phyloP scores from a whole-genome alignment of 2,888 invertebrate species.

The Trachelus troglodyta region DNA sequence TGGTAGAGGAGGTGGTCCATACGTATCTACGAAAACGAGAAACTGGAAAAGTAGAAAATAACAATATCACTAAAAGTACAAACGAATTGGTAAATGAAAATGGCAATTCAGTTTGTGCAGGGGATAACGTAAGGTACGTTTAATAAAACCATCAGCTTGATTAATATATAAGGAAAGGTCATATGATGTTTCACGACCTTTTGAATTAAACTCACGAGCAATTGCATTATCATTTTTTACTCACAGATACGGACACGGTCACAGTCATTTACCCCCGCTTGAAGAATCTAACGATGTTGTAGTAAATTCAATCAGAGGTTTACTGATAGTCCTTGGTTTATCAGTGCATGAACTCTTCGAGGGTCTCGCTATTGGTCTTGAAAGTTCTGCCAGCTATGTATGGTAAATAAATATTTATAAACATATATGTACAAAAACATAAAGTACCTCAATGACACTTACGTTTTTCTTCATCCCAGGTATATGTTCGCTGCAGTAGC shows the following conservation, averaged over 20 bases:
- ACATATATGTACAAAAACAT: background rate
- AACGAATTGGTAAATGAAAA: slow-evolving; percentile 55
- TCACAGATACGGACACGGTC: slow-evolving; percentile 41
- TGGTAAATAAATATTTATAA: slow-evolving; percentile 53
- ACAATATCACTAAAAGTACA: slow-evolving; percentile 47
- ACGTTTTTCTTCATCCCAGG: slow-evolving; percentile 60
- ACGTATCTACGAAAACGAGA: slow-evolving; percentile 68
- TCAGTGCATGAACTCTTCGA: slow-evolving; percentile 90
- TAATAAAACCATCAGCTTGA: background rate
- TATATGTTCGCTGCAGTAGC: slow-evolving; percentile 88
- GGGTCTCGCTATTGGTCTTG: slow-evolving; percentile 71
- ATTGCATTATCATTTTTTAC: background rate
- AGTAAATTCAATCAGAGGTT: slow-evolving; percentile 71
- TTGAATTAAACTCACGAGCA: background rate
- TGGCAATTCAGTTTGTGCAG: slow-evolving; percentile 33
- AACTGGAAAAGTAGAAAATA: background rate
- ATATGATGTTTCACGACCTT: background rate
- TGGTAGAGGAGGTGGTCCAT: slow-evolving; percentile 85
- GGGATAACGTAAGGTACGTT: slow-evolving; percentile 3
- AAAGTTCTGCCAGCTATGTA: slow-evolving; percentile 64
- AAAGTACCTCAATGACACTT: slow-evolving; percentile 3
- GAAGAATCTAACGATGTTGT: slow-evolving; percentile 50
- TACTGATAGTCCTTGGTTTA: slow-evolving; percentile 84
- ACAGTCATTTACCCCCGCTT: slow-evolving; percentile 52
- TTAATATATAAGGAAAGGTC: background rate